A percentile compares a stretch with the other conserved stretches of the same genome.
These are phyloP conservation scores for Dryadula phaetusa DNA, from an alignment of 2,888 invertebrate genomes.

Conservation along the genomic window DNA sequence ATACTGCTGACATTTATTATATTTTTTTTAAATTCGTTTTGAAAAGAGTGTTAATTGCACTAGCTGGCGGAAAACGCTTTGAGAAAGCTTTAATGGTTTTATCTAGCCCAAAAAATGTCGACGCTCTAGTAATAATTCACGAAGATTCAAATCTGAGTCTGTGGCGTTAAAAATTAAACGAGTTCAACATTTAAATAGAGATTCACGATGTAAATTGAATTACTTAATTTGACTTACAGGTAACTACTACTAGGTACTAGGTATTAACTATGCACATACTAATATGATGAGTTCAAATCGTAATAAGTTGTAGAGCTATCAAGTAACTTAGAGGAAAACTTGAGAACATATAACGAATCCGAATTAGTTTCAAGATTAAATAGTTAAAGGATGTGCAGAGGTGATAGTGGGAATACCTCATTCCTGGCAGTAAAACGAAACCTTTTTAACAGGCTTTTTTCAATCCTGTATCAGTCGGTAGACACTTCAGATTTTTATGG, in stretches of 20 bases:
- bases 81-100: slow-evolving; percentile 54
- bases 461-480: slow-evolving; percentile 12
- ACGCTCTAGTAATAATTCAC: slow-evolving; percentile 50
- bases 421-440: not conserved
- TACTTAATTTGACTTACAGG: slow-evolving; percentile 55
- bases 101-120: slow-evolving; percentile 54
- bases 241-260: too few relatives aligned
- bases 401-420: not conserved
- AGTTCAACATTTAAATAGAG: slow-evolving; percentile 47
- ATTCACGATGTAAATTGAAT: slow-evolving; percentile 36
- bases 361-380: slow-evolving; percentile 25
- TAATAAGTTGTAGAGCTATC: slow-evolving; percentile 8
- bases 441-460: not conserved
- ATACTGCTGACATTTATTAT: slow-evolving; percentile 56
- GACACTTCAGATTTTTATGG: slow-evolving; percentile 38
- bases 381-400: slow-evolving; percentile 7
- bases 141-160: slow-evolving; percentile 46
- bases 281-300: slow-evolving; percentile 29
- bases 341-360: slow-evolving; percentile 26
- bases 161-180: slow-evolving; percentile 43
- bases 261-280: slow-evolving; percentile 32
- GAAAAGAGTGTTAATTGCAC: slow-evolving; percentile 58
- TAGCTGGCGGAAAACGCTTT: slow-evolving; percentile 50
- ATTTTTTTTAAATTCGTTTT: slow-evolving; percentile 52
- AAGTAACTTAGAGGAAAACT: slow-evolving; percentile 27